Percentiles rank a stretch among this genome's conserved stretches.
phyloP scores from a whole-genome alignment of 2,888 invertebrate species.

The Plemyria rubiginata region DNA sequence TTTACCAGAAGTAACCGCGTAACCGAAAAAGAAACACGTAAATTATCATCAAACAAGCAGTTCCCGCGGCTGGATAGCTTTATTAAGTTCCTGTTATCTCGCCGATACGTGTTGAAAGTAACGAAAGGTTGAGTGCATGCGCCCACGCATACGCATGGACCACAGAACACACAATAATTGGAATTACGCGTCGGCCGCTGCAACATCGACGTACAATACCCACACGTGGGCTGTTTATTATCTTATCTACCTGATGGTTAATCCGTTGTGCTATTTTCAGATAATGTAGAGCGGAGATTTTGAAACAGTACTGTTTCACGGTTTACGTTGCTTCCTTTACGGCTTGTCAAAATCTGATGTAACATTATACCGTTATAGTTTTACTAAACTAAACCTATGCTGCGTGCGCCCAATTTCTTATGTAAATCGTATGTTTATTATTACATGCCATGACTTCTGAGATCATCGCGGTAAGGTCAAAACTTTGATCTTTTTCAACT shows the following conservation, averaged over 20 bases:
- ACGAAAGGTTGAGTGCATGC: slow-evolving; percentile 71
- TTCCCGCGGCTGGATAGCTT: slow-evolving; percentile 60
- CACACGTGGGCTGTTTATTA: slow-evolving; percentile 73
- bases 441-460: slow-evolving; percentile 41
- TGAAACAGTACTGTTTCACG: slow-evolving; percentile 52
- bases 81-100: slow-evolving; percentile 68
- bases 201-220: slow-evolving; percentile 32
- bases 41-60: slow-evolving; percentile 47
- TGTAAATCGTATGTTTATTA: slow-evolving; percentile 42
- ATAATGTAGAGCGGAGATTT: slow-evolving; percentile 63
- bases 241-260: slow-evolving; percentile 73
- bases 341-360: slow-evolving; percentile 27
- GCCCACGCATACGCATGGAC: slow-evolving; percentile 65
- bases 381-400: slow-evolving; percentile 17
- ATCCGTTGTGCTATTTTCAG: slow-evolving; percentile 71
- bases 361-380: slow-evolving; percentile 17
- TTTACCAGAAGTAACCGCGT: slow-evolving; percentile 16
- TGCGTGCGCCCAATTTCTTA: slow-evolving; percentile 37
- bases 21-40: slow-evolving; percentile 34
- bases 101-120: slow-evolving; percentile 68
- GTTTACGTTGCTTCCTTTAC: slow-evolving; percentile 40
- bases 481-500: slow-evolving; percentile 39
- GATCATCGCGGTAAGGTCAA: slow-evolving; percentile 43
- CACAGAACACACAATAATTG: slow-evolving; percentile 19
- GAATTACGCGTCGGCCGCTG: slow-evolving; percentile 26